These are phyloP conservation scores for Tribolium castaneum DNA, from an alignment of 1,140 invertebrate species.

Conservation along the genomic window DNA sequence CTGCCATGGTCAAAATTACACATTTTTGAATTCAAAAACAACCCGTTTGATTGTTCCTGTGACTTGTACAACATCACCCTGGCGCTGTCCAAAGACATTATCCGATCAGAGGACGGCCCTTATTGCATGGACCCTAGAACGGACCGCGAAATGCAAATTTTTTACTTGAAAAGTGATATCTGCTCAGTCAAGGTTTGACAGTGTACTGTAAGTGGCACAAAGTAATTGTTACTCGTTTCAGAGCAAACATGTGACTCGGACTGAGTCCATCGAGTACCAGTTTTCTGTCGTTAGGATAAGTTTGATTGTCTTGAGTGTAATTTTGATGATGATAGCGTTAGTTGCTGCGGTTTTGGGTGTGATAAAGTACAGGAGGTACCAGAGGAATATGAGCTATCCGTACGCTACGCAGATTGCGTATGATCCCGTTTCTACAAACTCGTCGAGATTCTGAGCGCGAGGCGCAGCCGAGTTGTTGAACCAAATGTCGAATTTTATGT, in stretches of 20 bases:
- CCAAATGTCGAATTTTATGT: not conserved
- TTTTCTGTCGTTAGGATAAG: constrained; percentile 4
- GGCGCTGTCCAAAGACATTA: constrained; percentile 50
- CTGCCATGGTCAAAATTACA: constrained; percentile 54
- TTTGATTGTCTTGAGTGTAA: constrained; percentile 19
- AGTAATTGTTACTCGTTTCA: not conserved
- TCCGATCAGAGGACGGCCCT: constrained; percentile 50
- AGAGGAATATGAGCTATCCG: not conserved
- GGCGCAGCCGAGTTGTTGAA: not conserved
- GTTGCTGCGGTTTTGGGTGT: not conserved
- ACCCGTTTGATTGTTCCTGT: constrained; percentile 73
- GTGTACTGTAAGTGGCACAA: not conserved
- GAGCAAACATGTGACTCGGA: not conserved
- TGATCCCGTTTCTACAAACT: not conserved
- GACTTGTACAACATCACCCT: constrained; percentile 60
- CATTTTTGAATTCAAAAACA: constrained; percentile 67
- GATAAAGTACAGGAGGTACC: constrained; percentile 13
- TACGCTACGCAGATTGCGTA: constrained; percentile 12
- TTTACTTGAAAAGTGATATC: constrained; percentile 46
- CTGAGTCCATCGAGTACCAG: not conserved
- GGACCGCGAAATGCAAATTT: constrained; percentile 40
- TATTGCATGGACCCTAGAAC: constrained; percentile 52
- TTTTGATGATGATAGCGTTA: not conserved
- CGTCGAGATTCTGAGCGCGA: not conserved
- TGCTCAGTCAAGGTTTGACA: constrained; percentile 24